Evolutionary conservation across 2,113 vertebrate genomes (phyloP).

Genomic region (Kobus ellipsiprymnus): DNA sequence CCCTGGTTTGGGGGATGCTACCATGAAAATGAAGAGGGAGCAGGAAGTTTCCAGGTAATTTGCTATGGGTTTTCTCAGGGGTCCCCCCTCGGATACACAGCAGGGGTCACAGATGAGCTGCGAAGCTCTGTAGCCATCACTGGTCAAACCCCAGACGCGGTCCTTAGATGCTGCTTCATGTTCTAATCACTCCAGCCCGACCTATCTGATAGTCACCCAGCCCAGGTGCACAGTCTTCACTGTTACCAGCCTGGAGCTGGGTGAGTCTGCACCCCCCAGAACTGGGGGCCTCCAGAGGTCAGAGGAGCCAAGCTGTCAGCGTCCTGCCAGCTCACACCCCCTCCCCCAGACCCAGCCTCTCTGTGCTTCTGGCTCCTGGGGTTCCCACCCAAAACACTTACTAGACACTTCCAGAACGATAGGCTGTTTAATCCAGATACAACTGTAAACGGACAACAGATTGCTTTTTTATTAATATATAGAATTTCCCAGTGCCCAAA

Average conservation of each 20-base stretch:
- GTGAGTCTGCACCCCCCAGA: not conserved
- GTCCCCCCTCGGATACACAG: not conserved
- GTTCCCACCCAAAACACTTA: not conserved
- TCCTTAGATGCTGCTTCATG: rapidly evolving
- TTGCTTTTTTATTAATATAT: not conserved
- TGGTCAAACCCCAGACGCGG: not conserved
- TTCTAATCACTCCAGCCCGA: not conserved
- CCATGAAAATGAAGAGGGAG: not conserved
- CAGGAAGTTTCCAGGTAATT: not conserved
- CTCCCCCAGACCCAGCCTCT: not conserved
- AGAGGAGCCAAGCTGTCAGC: not conserved
- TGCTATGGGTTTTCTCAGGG: rapidly evolving
- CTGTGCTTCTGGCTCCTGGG: rapidly evolving
- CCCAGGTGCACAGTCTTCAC: rapidly evolving
- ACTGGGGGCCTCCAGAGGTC: not conserved
- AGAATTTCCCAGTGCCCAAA: not conserved
- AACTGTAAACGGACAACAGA: not conserved
- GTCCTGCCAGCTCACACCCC: not conserved
- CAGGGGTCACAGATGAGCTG: no score
- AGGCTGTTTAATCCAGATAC: not conserved
- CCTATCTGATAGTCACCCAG: rapidly evolving
- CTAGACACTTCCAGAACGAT: not conserved
- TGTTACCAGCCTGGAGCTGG: no score
- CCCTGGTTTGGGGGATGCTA: not conserved
- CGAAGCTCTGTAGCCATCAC: not conserved